Evolutionary conservation across 1,140 invertebrate species (phyloP).

Genomic region (Drosophila pectinifera): DNA sequence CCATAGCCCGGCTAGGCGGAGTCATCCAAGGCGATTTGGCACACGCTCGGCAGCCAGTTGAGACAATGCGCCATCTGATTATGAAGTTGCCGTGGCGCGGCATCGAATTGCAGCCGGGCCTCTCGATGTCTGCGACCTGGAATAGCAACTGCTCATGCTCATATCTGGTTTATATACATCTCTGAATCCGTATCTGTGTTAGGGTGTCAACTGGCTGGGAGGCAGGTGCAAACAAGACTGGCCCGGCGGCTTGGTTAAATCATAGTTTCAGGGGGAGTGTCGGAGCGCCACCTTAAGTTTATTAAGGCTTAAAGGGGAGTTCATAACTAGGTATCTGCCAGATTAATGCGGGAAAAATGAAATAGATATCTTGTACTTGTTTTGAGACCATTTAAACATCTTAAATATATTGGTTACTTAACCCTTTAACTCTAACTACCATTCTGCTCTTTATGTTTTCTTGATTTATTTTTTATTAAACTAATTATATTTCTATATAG

Average conservation of each 20-base stretch:
- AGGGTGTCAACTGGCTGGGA: slow-evolving; percentile 64
- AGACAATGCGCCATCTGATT: slow-evolving; percentile 60
- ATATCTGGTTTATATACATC: slow-evolving; percentile 28
- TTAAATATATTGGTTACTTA: too few relatives aligned
- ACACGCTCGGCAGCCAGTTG: slow-evolving; percentile 54
- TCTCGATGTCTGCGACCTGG: slow-evolving; percentile 22
- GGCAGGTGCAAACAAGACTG: slow-evolving; percentile 43
- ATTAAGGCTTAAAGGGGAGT: slow-evolving; percentile 2
- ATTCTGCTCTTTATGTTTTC: too few relatives aligned
- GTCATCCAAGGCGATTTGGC: slow-evolving; percentile 60
- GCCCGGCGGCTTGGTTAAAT: slow-evolving; percentile 34
- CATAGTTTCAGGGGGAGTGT: slow-evolving; percentile 26
- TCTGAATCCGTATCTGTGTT: slow-evolving; percentile 58
- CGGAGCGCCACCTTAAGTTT: slow-evolving; percentile 11
- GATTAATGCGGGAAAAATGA: neutral
- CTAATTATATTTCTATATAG: neutral
- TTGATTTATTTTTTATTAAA: too few relatives aligned
- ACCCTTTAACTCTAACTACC: too few relatives aligned
- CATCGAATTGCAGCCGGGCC: slow-evolving; percentile 58
- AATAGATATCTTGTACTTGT: neutral
- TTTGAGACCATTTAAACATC: neutral
- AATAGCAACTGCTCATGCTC: slow-evolving; percentile 16
- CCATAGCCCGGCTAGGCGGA: slow-evolving; percentile 24
- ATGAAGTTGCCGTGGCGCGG: slow-evolving; percentile 51
- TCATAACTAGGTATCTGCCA: neutral